phyloP scores from a whole-genome alignment of 2,797 vertebrate genomes.

The Anguilla megastoma region DNA sequence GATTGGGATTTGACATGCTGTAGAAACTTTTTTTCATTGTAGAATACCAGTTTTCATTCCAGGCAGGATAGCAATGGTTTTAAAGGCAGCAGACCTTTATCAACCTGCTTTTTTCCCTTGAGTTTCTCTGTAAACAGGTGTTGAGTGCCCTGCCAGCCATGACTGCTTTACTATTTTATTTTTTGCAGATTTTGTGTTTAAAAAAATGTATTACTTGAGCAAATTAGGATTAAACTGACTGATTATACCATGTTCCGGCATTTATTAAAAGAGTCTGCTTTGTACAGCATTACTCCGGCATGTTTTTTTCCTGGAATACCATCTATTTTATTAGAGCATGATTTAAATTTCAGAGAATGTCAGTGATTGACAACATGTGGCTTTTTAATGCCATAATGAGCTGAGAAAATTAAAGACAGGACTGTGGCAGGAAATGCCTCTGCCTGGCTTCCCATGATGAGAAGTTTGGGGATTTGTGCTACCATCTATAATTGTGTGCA shows the following conservation, averaged over 20 bases:
- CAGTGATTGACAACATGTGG: constrained; percentile 23
- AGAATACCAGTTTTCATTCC: background rate
- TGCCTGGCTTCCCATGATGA: background rate
- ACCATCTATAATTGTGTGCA: constrained; percentile 11
- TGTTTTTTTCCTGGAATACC: background rate
- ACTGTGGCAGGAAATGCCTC: background rate
- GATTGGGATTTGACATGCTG: background rate
- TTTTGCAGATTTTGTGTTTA: background rate
- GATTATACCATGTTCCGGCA: background rate
- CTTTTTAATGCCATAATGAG: constrained; percentile 21
- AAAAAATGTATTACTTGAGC: background rate
- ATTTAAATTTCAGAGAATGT: constrained; percentile 15
- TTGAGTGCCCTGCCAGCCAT: background rate
- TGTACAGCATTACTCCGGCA: background rate
- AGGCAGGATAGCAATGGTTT: background rate
- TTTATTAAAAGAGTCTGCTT: background rate
- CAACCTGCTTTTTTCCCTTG: background rate
- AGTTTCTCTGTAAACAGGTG: background rate
- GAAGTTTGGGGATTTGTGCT: background rate
- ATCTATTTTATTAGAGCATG: background rate
- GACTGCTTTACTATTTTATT: background rate
- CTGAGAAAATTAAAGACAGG: constrained; percentile 13
- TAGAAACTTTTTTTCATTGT: background rate
- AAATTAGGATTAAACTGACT: background rate
- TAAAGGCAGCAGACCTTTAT: background rate